Evolutionary conservation across 30 jellyfish, hydroid and myxozoan genomes (phyloP).

Genomic region (Aurelia coerulea): DNA sequence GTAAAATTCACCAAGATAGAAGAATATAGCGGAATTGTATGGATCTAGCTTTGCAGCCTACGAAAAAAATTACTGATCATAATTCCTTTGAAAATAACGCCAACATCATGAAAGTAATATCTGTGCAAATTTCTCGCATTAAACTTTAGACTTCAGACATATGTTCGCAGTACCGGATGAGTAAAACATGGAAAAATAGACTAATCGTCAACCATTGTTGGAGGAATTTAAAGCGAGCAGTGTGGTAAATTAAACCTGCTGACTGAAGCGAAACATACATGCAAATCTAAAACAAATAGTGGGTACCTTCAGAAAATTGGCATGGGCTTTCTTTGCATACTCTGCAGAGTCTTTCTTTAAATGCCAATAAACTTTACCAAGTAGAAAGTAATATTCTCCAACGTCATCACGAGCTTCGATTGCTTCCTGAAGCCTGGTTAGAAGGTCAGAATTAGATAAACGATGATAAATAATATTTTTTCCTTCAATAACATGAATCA

Average conservation of each 20-base stretch:
- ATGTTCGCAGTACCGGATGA: too few relatives aligned
- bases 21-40: slow-evolving; percentile 53
- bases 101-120: too few relatives aligned
- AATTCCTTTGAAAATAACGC: not conserved
- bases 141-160: too few relatives aligned
- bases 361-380: slow-evolving; percentile 87
- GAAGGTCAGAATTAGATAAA: not conserved
- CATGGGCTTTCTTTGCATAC: slow-evolving; percentile 63
- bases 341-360: slow-evolving; percentile 34
- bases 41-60: slow-evolving; percentile 93
- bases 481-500: too few relatives aligned
- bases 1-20: slow-evolving; percentile 83
- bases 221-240: too few relatives aligned
- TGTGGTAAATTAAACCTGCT: too few relatives aligned
- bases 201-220: too few relatives aligned
- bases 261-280: too few relatives aligned
- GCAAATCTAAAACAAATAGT: too few relatives aligned
- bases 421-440: slow-evolving; percentile 77
- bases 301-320: slow-evolving; percentile 68
- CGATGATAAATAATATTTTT: too few relatives aligned
- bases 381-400: slow-evolving; percentile 46
- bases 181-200: too few relatives aligned
- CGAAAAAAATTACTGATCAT: not conserved
- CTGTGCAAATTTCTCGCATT: too few relatives aligned
- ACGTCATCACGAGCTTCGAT: slow-evolving; percentile 34